A percentile compares a stretch with the other conserved stretches of the same genome.
These are phyloP conservation scores for Ctenopoma multispine DNA, from an alignment of 2,797 vertebrate species.

Conservation along the genomic window DNA sequence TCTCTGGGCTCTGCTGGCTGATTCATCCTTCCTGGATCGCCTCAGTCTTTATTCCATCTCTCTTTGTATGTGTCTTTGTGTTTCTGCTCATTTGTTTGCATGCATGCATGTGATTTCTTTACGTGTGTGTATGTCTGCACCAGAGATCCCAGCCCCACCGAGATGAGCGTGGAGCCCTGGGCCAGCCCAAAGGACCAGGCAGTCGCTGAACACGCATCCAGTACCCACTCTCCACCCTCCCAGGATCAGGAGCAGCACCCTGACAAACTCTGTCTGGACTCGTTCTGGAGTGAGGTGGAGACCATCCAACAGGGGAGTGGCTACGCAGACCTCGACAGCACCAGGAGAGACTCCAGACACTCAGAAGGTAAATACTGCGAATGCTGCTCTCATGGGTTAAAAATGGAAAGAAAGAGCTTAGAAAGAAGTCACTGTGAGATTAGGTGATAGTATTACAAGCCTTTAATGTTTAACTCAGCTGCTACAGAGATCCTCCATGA, in stretches of 20 bases:
- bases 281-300: conserved; percentile 93
- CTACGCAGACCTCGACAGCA: conserved; percentile 82
- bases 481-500: conserved; percentile 24
- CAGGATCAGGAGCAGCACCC: conserved; percentile 79
- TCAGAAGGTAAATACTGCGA: conserved; percentile 85
- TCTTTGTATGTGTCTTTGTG: conserved; percentile 63
- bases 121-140: conserved; percentile 75
- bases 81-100: conserved; percentile 63
- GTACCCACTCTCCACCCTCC: conserved; percentile 43
- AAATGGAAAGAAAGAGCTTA: background rate
- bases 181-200: conserved; percentile 78
- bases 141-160: conserved; percentile 84
- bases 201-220: conserved; percentile 69
- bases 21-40: conserved; percentile 33
- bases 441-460: background rate
- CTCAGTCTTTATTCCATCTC: conserved; percentile 34
- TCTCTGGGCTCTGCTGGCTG: conserved; percentile 50
- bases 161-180: conserved; percentile 86
- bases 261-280: conserved; percentile 88
- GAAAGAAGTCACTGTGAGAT: background rate
- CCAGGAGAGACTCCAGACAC: conserved; percentile 84
- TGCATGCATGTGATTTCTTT: conserved; percentile 77
- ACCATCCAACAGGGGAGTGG: conserved; percentile 87
- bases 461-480: conserved; percentile 8
- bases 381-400: background rate